A percentile compares a stretch with the other conserved stretches of the same genome.
Evolutionary conservation across 2,888 invertebrate species (phyloP).

Genomic region (Callyntrura guangdongensis): DNA sequence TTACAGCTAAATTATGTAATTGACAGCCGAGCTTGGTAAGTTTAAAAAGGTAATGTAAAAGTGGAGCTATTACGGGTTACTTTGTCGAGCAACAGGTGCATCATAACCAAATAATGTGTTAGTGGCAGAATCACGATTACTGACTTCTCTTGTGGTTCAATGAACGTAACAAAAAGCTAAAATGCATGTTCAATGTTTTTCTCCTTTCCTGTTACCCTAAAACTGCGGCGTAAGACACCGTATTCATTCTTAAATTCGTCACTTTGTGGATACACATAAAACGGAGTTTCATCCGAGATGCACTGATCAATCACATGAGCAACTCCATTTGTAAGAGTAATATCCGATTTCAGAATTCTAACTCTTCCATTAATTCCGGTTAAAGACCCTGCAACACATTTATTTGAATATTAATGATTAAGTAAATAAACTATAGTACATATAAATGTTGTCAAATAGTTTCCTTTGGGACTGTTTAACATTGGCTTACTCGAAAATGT

Average conservation of each 20-base stretch:
- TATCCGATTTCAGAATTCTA: constrained; percentile 85
- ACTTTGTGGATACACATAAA: constrained; percentile 80
- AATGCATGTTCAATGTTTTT: constrained; percentile 74
- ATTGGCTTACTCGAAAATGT: constrained; percentile 85
- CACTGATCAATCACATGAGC: constrained; percentile 85
- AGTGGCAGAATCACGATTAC: constrained; percentile 3
- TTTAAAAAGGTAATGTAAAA: background rate
- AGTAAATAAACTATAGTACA: background rate
- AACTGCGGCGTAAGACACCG: constrained; percentile 78
- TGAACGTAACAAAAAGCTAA: background rate
- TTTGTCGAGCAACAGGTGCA: background rate
- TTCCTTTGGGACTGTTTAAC: background rate
- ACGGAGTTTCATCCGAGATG: constrained; percentile 77
- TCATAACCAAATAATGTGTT: background rate
- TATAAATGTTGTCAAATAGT: background rate
- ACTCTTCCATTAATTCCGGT: constrained; percentile 84
- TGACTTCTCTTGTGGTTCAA: constrained; percentile 15
- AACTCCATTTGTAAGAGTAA: constrained; percentile 85
- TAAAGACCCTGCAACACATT: constrained; percentile 83
- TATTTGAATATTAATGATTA: background rate
- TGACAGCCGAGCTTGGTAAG: background rate
- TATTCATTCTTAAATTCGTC: constrained; percentile 82
- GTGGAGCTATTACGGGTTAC: too few relatives aligned
- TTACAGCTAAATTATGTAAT: background rate
- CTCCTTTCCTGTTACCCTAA: constrained; percentile 72